These are phyloP conservation scores for Dryocosmus kuriphilus DNA, from an alignment of 2,888 invertebrate species.

Conservation along the genomic window DNA sequence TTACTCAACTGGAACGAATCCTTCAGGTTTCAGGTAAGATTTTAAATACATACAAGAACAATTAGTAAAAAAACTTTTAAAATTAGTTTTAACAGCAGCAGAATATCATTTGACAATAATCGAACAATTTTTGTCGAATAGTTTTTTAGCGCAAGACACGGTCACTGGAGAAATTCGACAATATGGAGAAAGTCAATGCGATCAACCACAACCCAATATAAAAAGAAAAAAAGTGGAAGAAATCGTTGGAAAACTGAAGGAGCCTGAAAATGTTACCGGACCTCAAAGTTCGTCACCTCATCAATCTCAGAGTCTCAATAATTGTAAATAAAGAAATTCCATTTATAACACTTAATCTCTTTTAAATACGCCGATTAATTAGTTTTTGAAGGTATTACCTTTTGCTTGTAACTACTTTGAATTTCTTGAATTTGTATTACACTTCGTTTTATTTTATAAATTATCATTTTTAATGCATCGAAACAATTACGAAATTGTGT, in stretches of 20 bases:
- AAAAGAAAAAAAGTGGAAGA: constrained; percentile 61
- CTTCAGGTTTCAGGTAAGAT: constrained; percentile 3
- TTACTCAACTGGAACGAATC: background rate
- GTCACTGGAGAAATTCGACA: constrained; percentile 44
- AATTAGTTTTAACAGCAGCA: background rate
- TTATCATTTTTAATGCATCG: background rate
- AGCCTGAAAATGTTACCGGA: constrained; percentile 51
- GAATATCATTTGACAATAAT: background rate
- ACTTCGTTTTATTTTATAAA: background rate
- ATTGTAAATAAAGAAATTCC: background rate
- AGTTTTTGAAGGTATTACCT: background rate
- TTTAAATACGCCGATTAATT: background rate
- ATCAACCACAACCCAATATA: constrained; percentile 47
- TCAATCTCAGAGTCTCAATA: background rate
- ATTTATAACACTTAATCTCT: background rate
- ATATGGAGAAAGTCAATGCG: constrained; percentile 43
- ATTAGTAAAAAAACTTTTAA: background rate
- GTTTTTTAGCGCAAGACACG: background rate
- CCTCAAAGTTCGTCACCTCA: background rate
- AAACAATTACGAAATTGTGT: background rate
- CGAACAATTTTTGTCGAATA: background rate
- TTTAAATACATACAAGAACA: background rate
- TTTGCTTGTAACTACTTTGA: background rate
- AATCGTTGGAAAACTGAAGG: constrained; percentile 61
- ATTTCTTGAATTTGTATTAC: background rate